phyloP scores from a whole-genome alignment of 2,888 invertebrate genomes.

The Exocentrus adspersus region DNA sequence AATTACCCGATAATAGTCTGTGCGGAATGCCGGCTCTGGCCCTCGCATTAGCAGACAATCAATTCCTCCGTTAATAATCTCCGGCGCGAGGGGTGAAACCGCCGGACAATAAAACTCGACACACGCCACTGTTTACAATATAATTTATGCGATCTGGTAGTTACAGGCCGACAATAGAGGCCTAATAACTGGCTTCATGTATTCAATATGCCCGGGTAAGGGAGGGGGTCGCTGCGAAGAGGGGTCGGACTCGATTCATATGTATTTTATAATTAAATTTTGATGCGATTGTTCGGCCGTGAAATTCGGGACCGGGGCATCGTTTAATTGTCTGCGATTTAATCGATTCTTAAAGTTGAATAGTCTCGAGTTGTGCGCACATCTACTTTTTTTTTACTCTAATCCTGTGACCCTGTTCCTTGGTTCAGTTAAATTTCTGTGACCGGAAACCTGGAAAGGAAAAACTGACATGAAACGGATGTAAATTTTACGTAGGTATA shows the following conservation, averaged over 20 bases:
- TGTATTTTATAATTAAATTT: constrained; percentile 64
- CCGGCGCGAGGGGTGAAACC: constrained; percentile 49
- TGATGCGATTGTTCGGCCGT: constrained; percentile 63
- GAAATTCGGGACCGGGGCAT: constrained; percentile 50
- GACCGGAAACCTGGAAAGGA: no score
- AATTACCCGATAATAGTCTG: constrained; percentile 4
- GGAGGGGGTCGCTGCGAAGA: constrained; percentile 47
- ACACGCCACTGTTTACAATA: constrained; percentile 64
- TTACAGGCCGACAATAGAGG: constrained; percentile 63
- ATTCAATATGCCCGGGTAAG: constrained; percentile 57
- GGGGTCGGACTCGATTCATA: constrained; percentile 61
- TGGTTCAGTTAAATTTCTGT: no score
- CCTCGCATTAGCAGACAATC: constrained; percentile 5
- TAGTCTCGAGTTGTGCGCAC: no score
- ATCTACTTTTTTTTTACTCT: no score
- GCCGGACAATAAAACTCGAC: constrained; percentile 57
- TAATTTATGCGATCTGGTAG: constrained; percentile 64
- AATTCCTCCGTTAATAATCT: constrained; percentile 27
- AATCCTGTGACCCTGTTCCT: no score
- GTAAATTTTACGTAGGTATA: background rate
- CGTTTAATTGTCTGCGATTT: constrained; percentile 37
- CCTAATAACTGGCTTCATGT: constrained; percentile 64
- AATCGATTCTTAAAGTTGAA: constrained; percentile 24
- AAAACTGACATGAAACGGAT: no score
- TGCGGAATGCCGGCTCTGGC: no score